These are phyloP conservation scores for Struthidea cinerea DNA, from an alignment of 2,113 vertebrate genomes.

Conservation along the genomic window DNA sequence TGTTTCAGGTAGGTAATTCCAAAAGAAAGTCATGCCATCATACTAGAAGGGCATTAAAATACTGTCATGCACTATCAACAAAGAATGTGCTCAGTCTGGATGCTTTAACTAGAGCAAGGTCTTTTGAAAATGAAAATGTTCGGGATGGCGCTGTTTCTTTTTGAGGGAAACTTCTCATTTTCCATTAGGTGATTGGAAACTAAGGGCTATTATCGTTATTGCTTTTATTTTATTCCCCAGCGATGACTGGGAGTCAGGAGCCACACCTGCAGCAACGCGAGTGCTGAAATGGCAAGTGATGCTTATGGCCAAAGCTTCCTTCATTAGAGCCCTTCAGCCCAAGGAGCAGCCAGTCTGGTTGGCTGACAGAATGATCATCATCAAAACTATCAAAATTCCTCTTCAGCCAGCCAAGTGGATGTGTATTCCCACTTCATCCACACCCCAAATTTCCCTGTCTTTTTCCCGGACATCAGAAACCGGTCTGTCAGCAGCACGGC, in stretches of 20 bases:
- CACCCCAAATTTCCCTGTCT: neutral
- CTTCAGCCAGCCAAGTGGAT: neutral
- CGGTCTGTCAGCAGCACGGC: neutral
- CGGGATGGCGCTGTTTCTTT: neutral
- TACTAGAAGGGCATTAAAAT: neutral
- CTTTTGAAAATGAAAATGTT: neutral
- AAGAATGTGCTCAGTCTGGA: neutral
- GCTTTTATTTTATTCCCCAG: neutral
- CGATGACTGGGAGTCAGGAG: neutral
- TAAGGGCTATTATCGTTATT: neutral
- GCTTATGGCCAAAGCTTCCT: neutral
- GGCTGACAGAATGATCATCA: neutral
- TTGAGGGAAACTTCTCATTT: neutral
- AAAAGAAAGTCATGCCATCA: neutral
- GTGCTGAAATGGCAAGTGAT: conserved; percentile 1
- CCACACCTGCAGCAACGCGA: neutral
- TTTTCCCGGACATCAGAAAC: neutral
- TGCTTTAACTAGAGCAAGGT: neutral
- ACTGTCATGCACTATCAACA: neutral
- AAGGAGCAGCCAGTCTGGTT: neutral
- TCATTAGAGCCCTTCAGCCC: neutral
- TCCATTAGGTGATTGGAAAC: neutral
- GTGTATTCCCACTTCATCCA: neutral
- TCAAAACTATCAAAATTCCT: neutral
- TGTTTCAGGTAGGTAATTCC: neutral